Evolutionary conservation across 2,113 vertebrate genomes (phyloP), one percentile per base, ranked within the genome.

Genomic region (Hiodon tergisus): DNA sequence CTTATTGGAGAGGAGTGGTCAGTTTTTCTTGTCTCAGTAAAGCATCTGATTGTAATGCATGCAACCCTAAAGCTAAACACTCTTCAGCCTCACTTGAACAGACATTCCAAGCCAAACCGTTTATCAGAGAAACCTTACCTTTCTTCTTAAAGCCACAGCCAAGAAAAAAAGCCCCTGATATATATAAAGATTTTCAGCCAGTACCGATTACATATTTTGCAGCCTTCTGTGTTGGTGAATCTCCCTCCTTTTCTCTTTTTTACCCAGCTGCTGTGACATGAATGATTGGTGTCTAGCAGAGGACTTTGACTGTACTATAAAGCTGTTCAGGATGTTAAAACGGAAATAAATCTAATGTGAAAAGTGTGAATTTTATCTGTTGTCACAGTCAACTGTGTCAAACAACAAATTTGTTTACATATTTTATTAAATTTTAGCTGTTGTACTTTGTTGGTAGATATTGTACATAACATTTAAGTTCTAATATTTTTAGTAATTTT

Each of bases 381-480:
- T 92, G 94, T 97, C 94, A 96, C 94, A 96, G 93, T 96, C 92
- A 90, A 83, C 94, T 95, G 93, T 96, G 93, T 95, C 91, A 93
- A 94, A 93, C 88, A 83, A 92, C 82, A 90, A 86, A 93, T 95
- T 94, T 97, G 95, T 96, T 98, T 96, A 97, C 95, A 96, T 97
- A 96, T 98, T 96, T 97, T 97, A 94, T 89, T 96, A 96, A 91
- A 93, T 94, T 88, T 91, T 96, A 95, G 93, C 91, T 90, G 93
- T 92, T 94, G 93, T 95, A 94, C 92, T 94, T 95, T 96, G 90
- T 95, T 93, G 92, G 89, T 93, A 91, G 89, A 88, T 91, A 90
- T 88, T 96, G 91, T 96, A 95, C 89, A 96, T 95, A 96, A 90
- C 87, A 87, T 93, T 92, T 91, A 84, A 91, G 88, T 93, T 94